Base-by-base conservation (phyloP, 2,113 vertebrate species). In the Melanerpes aurifrons region DNA sequence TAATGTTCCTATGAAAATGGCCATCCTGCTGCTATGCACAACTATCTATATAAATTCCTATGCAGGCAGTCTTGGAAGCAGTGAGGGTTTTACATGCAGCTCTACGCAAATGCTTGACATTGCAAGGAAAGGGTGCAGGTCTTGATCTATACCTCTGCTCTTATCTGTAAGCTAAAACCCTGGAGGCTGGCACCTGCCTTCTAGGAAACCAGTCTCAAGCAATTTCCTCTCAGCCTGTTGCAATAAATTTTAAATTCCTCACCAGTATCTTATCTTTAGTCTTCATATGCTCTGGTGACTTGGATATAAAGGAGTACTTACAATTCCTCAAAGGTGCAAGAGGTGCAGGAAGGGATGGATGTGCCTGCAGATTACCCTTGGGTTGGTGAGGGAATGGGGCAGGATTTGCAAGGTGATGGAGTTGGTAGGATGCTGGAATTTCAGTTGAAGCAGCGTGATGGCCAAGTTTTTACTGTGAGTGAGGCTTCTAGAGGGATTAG, bases 261-360 rank as follows among this genome's bases (percentile, higher is more conserved):
- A 16, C 37, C 37, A 40, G 0, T 67, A 8, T 35, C 16, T 76
- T 58, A 13, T 47, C 15, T 75, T 63, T 54, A 56, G 19, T 78
- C 18, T 28, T 66, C 47, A 58, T 5, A 53, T 81, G 62, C 28
- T 19, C 12, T 81, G 70, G 28, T 83, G 54, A 40, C 25, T 9
- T 81, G 63, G 11, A 7, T 72, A 28, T 35, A 20, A 0, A 0
- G 66, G 24, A 43, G 21, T 28, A 14, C 24, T 68, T 67, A 22
- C 0, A 58, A 2, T 67, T 71, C 31, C 5, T 72, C 20, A 4
- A 13, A 10, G 59, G 7, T 12, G 8, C 25, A 16, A 79, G 16
- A n/a, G 59, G 9, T 73, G 47, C 50, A 50, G 56, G 54, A 74
- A 21, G 0, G 0, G 7, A 13, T 15, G 21, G 45, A 35, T 29